Conservation (phyloP, 2,113 vertebrate species). For the Urocitellus parryii region DNA sequence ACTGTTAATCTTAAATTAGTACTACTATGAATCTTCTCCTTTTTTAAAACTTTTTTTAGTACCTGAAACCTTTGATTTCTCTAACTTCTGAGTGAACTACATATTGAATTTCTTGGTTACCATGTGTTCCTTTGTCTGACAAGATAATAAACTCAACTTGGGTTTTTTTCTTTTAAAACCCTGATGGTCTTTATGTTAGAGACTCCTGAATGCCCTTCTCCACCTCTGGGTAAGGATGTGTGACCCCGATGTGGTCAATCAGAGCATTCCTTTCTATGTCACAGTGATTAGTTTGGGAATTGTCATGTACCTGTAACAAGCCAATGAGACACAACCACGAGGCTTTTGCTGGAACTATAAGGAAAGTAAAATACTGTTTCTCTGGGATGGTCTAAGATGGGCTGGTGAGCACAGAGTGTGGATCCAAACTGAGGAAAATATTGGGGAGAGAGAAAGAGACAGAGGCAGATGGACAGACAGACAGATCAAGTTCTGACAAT, state of each 20-base stretch:
- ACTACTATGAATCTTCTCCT: background rate
- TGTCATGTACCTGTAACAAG: background rate
- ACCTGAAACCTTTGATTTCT: conserved; percentile 58
- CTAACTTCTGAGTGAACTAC: background rate
- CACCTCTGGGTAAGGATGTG: background rate
- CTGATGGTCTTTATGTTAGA: conserved; percentile 30
- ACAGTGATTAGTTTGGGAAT: conserved; percentile 25
- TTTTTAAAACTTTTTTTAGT: background rate
- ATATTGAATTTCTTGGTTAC: conserved; percentile 41
- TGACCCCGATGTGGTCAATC: background rate
- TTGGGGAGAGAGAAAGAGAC: background rate
- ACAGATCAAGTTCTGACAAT: background rate
- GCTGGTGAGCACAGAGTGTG: background rate
- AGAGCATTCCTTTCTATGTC: conserved; percentile 37
- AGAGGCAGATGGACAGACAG: background rate
- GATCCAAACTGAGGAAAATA: conserved; percentile 14
- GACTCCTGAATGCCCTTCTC: background rate
- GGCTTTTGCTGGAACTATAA: conserved; percentile 6
- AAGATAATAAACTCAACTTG: conserved; percentile 49
- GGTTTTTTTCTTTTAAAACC: conserved; percentile 19
- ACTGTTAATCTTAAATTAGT: conserved; percentile 52
- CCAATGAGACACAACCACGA: conserved; percentile 28
- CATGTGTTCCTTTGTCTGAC: background rate
- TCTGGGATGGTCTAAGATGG: background rate
- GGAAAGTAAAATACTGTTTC: background rate